A percentile compares a stretch with the other conserved stretches of the same genome.
These are phyloP conservation scores for Cyclina sinensis DNA, from an alignment of 1,140 invertebrate species.

Conservation along the genomic window DNA sequence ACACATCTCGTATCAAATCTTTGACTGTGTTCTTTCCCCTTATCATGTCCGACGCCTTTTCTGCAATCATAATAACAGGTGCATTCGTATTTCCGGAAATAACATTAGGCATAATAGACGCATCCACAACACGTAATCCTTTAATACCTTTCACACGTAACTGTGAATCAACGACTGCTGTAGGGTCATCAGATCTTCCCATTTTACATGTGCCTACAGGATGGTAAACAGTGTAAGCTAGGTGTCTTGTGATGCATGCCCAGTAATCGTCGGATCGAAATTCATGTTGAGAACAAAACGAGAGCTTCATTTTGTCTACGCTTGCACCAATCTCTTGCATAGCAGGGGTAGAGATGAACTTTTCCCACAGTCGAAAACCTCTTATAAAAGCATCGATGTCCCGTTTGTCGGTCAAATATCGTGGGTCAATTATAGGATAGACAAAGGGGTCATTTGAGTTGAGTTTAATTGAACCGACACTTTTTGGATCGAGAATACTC, in stretches of 20 bases:
- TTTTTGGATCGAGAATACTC: constrained; percentile 75
- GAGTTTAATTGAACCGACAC: constrained; percentile 78
- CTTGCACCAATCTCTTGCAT: constrained; percentile 68
- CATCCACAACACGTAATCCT: constrained; percentile 75
- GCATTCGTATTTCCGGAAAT: constrained; percentile 92
- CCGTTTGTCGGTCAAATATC: constrained; percentile 74
- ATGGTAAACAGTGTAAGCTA: constrained; percentile 92
- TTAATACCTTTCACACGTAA: constrained; percentile 81
- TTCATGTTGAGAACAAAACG: constrained; percentile 62
- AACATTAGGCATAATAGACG: constrained; percentile 77
- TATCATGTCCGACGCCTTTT: constrained; percentile 94
- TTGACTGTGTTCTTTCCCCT: constrained; percentile 28
- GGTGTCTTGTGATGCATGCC: constrained; percentile 81
- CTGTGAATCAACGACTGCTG: constrained; percentile 95
- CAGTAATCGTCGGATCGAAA: constrained; percentile 81
- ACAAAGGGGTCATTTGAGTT: constrained; percentile 91
- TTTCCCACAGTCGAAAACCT: constrained; percentile 70
- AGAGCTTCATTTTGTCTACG: constrained; percentile 56
- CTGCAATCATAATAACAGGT: constrained; percentile 94
- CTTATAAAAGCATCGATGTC: constrained; percentile 74
- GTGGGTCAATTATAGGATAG: constrained; percentile 93
- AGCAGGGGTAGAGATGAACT: constrained; percentile 60
- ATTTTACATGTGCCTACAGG: constrained; percentile 96
- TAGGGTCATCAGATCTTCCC: constrained; percentile 94
- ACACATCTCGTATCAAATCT: background rate